Percentiles rank a stretch among this genome's conserved stretches.
Evolutionary conservation across 2,888 invertebrate genomes (phyloP).

Genomic region (Agonopterix alstromeriana): DNA sequence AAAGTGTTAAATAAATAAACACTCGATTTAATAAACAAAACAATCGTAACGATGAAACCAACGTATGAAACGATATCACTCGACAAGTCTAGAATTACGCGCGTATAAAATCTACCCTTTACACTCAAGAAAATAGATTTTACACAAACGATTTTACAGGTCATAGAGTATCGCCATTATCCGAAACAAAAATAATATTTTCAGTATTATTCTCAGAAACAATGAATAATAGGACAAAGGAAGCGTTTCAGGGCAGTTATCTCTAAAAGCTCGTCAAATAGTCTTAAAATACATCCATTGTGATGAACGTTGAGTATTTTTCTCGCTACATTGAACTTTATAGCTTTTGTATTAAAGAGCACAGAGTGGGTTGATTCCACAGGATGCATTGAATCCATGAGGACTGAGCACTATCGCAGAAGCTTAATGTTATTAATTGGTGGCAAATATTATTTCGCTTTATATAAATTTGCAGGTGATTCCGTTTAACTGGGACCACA

Average conservation of each 20-base stretch:
- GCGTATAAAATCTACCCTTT: background rate
- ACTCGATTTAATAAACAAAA: too few relatives aligned
- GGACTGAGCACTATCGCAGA: slow-evolving; percentile 14
- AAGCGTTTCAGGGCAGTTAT: slow-evolving; percentile 60
- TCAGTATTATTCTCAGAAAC: slow-evolving; percentile 37
- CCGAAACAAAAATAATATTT: slow-evolving; percentile 39
- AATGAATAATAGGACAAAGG: slow-evolving; percentile 64
- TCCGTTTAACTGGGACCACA: slow-evolving; percentile 6
- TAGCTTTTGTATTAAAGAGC: slow-evolving; percentile 15
- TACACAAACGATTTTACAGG: slow-evolving; percentile 4
- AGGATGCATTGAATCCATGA: slow-evolving; percentile 16
- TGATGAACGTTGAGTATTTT: slow-evolving; percentile 18
- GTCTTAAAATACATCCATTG: slow-evolving; percentile 49
- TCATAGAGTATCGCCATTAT: slow-evolving; percentile 31
- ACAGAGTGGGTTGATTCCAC: slow-evolving; percentile 5
- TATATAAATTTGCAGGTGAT: slow-evolving; percentile 12
- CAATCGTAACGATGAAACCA: too few relatives aligned
- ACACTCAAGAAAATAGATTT: slow-evolving; percentile 1
- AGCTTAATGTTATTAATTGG: slow-evolving; percentile 20
- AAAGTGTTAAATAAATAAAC: too few relatives aligned
- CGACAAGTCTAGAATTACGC: background rate
- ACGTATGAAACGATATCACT: too few relatives aligned
- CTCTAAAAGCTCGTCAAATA: slow-evolving; percentile 65
- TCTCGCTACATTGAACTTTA: slow-evolving; percentile 24
- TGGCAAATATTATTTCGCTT: slow-evolving; percentile 24